Base-by-base conservation (phyloP, 2,113 vertebrate genomes). In the Microtus ochrogaster region DNA sequence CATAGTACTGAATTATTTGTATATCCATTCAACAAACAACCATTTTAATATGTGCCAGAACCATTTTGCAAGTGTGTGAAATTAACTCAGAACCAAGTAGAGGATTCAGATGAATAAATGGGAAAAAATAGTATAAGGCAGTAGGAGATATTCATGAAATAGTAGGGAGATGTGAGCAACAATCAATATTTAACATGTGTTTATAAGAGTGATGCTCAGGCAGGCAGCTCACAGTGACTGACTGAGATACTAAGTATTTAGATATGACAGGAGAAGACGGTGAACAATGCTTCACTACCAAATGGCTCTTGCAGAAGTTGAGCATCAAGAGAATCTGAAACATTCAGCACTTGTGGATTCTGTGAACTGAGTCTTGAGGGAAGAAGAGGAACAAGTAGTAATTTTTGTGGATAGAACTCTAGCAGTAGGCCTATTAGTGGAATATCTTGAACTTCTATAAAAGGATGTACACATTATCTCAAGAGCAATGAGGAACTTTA, bases 21-120 rank as follows among this genome's bases (percentile, higher is more conserved):
- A 84, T 84, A 91, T 68, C 68, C 36, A 86, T 77, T 73, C 36
- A 85, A 41, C 10, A 88, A 73, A 44, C 3, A 94, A 44, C 16
- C 39, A 65, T 88, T 88, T 21, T 33, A n/a, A 22, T 77, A 16
- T 90, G 16, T 85, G 14, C 14, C 66, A n/a, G 41, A 86, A 33
- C 8, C 41, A 65, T 63, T 44, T 47, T 65, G 4, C 44, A 79
- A 58, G 36, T 2, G 41, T 68, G 41, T 68, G 26, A 13, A 92
- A 93, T 5, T 14, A 92, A 49, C 30, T 44, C 21, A 55, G 8
- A 76, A 2, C 22, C 41, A 90, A 73, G 22, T 21, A 11, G 91
- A 17, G 11, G 39, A 58, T 52, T 5, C 1, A 13, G 21, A 41
- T 47, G 12, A 61, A 4, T 33, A 63, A 70, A 55, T 1, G 52